Conservation (phyloP, 2,797 vertebrate species). For the Esox masquinongy region DNA sequence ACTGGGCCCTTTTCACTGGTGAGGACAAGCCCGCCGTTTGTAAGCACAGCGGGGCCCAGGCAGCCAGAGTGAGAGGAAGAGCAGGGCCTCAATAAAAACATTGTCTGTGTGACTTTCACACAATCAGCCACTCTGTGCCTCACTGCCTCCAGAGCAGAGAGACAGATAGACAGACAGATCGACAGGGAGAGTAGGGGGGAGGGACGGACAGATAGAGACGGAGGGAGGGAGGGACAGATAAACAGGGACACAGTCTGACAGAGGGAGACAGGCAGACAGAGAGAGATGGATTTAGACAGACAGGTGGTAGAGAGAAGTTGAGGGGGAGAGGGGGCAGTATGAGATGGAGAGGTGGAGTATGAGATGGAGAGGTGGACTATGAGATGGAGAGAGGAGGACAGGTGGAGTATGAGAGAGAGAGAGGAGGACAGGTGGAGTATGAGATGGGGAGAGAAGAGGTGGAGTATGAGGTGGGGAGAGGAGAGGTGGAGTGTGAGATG, state of each 20-base stretch:
- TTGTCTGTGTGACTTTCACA: constrained; percentile 76
- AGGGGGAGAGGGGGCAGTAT: too few species aligned
- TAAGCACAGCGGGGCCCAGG: constrained; percentile 63
- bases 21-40: constrained; percentile 80
- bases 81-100: constrained; percentile 84
- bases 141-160: constrained; percentile 42
- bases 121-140: constrained; percentile 74
- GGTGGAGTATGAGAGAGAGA: too few species aligned
- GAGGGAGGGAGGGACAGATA: constrained; percentile 21
- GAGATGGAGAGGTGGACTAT: too few species aligned
- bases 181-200: constrained; percentile 22
- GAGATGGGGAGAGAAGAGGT: too few species aligned
- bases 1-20: constrained; percentile 72
- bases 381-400: too few species aligned
- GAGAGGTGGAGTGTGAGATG: too few species aligned
- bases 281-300: not conserved
- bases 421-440: too few species aligned
- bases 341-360: too few species aligned
- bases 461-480: too few species aligned
- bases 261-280: constrained; percentile 21
- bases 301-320: too few species aligned
- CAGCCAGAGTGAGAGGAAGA: constrained; percentile 79
- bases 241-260: too few species aligned
- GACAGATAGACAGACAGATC: constrained; percentile 44
- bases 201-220: constrained; percentile 12